Evolutionary conservation across 2,113 vertebrate species (phyloP), one percentile per base, ranked within the genome.

Genomic region (Carassius auratus): DNA sequence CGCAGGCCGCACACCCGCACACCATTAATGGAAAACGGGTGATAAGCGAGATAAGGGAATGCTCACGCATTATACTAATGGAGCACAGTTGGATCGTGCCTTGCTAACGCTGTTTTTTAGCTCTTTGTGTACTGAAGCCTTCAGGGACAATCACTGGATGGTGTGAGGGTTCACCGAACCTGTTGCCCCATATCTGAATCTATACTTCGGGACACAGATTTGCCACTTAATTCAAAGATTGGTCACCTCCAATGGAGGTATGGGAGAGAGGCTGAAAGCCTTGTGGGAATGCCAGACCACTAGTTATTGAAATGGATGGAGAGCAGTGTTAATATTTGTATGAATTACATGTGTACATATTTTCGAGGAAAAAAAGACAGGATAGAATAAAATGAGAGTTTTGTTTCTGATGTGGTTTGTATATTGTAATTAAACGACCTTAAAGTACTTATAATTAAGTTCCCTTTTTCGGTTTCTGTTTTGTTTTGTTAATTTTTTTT

Each of bases 241-340:
- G 85, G 84, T 85, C 79, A 76, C 86, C 88, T 89, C 88, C 88
- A 89, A 85, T 89, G 88, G 88, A 89, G 88, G 88, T 30, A 50
- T 15, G 10, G 12, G 81, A 76, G 66, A 61, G 84, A 69, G 42
- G 69, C 69, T 73, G 69, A 84, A 59, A 86, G 38, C 59, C 74
- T 38, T 52, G 78, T 78, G 80, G 86, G 26, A 69, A 76, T 30
- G 8, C 52, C 83, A 85, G 85, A 62, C 69, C 73, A 73, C 57
- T 74, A 75, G 76, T 74, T 82, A 23, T 83, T 33, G 76, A 81
- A 66, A 84, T 19, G 87, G 76, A 85, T 89, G 50, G 86, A 84
- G 80, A 82, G 86, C 89, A 89, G 87, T 90, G 88, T 90, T 88
- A 87, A 86, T 89, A 87, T 88, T 86, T 87, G 84, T 85, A 85